Base-by-base conservation (phyloP, 2,113 vertebrate genomes). In the Psittacula cyanocephala region DNA sequence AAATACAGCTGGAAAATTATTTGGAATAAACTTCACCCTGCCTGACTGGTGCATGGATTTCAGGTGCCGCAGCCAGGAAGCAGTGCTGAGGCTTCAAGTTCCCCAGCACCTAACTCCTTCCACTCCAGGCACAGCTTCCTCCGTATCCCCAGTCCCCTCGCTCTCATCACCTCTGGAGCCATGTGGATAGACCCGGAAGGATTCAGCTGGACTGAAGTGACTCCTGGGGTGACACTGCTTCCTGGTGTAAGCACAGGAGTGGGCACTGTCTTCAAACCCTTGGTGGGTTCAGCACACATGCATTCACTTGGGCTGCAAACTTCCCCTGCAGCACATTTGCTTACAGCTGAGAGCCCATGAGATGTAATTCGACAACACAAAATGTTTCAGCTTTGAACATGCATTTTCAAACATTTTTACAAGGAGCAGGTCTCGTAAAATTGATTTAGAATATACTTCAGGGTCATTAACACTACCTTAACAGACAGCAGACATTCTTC, bases 371-470 rank as follows among this genome's bases (percentile, higher is more conserved):
- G 69, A 93, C 89, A 89, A 72, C 52, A 44, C 17, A 37, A 95
- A 94, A 47, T 60, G 84, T 67, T 91, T 87, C 47, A 60, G 57
- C 86, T 84, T 72, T 81, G 57, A 92, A 86, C 43, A 91, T 6
- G 7, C 9, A 71, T 69, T 95, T 91, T 64, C 65, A 71, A 88
- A 60, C 4, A 43, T 59, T 70, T 74, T 90, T 65, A 86, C 0
- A 0, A 76, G 28, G 3, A 90, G 11, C 0, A 7, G 13, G 12
- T 47, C 72, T 81, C 74, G 64, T 37, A 46, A 74, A 76, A 65
- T 28, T 71, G 52, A 81, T 84, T 81, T 60, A 62, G 39, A 64
- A 64, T 28, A 46, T 29, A 67, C 10, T 71, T 53, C 43, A 47
- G n/a, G 29, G 79, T 63, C 70, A 20, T 29, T 65, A 85, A 37